phyloP scores from a whole-genome alignment of 2,797 vertebrate genomes.

The Scarus forsteni region DNA sequence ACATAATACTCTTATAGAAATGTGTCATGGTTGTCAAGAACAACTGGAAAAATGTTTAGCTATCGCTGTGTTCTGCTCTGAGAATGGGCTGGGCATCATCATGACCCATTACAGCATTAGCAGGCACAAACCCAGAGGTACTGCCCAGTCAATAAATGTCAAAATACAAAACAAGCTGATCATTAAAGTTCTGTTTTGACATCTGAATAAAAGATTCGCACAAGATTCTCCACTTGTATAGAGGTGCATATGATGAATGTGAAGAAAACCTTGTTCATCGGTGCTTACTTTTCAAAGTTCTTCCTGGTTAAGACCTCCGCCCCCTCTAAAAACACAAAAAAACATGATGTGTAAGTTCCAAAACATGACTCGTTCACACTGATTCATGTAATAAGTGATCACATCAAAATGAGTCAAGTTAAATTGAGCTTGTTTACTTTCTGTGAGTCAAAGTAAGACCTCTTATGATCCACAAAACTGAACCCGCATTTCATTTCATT shows the following conservation, averaged over 20 bases:
- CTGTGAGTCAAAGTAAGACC: no score
- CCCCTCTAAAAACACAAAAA: slow-evolving; percentile 19
- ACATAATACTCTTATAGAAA: slow-evolving; percentile 73
- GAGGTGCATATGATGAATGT: neutral
- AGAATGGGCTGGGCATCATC: slow-evolving; percentile 51
- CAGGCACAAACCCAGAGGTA: slow-evolving; percentile 52
- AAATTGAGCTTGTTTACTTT: neutral
- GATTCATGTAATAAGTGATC: neutral
- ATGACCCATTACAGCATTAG: slow-evolving; percentile 67
- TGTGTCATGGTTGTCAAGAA: slow-evolving; percentile 54
- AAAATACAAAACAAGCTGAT: slow-evolving; percentile 19
- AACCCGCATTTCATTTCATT: no score
- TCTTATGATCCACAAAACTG: no score
- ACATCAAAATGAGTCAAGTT: neutral
- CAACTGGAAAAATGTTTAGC: slow-evolving; percentile 67
- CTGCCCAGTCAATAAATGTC: slow-evolving; percentile 45
- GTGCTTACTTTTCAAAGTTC: slow-evolving; percentile 7
- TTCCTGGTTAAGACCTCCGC: slow-evolving; percentile 1
- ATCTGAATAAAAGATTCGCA: neutral
- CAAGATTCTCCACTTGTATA: neutral
- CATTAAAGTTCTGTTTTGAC: neutral
- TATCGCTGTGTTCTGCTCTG: slow-evolving; percentile 43
- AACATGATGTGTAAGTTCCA: neutral
- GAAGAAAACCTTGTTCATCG: neutral
- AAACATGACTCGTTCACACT: slow-evolving; percentile 1